Base-by-base conservation (phyloP, 1,140 invertebrate species). In the Berghia stephanieae region DNA sequence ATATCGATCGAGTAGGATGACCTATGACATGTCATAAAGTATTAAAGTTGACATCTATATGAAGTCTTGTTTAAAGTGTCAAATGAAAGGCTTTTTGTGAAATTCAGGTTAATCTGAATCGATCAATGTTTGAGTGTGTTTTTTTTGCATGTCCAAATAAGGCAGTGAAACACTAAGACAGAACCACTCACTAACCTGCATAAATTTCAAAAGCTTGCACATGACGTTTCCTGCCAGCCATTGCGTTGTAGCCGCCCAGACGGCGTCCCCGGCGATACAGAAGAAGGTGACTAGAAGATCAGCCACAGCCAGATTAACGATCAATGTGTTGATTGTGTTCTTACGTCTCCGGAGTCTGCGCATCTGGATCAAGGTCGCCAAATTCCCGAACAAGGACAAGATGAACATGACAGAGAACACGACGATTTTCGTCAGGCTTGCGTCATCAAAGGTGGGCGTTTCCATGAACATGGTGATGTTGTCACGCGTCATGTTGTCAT, bases 161-260 rank as follows among this genome's bases (percentile, higher is more conserved):
- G n/a, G n/a, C n/a, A n/a, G n/a, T n/a, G n/a, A n/a, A n/a, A n/a
- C n/a, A n/a, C n/a, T n/a, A n/a, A n/a, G n/a, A n/a, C n/a, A n/a
- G n/a, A n/a, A n/a, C n/a, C n/a, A 36, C 10, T 4, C 6, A 67
- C 83, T 77, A 16, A 80, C 79, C 88, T 96, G 94, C 21, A 94
- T 86, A 82, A 94, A 95, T 87, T 96, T 96, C 80, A 96, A 93
- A 21, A 94, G 75, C 88, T 96, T 96, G 87, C 95, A 96, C 38
- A 92, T 91, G 1, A 92, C 84, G 82, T 95, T 93, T 3, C 94
- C 94, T 4, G 93, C 94, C 44, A 93, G 88, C 94, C 95, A 96
- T 57, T 93, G 92, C 0, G 96, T 94, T 0, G 94, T 94, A 66
- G 94, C 93, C 3, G 86, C 85, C 95, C 95, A 96, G 0, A 93